Conservation (phyloP, 2,113 vertebrate genomes). For the Dissostichus mawsoni region DNA sequence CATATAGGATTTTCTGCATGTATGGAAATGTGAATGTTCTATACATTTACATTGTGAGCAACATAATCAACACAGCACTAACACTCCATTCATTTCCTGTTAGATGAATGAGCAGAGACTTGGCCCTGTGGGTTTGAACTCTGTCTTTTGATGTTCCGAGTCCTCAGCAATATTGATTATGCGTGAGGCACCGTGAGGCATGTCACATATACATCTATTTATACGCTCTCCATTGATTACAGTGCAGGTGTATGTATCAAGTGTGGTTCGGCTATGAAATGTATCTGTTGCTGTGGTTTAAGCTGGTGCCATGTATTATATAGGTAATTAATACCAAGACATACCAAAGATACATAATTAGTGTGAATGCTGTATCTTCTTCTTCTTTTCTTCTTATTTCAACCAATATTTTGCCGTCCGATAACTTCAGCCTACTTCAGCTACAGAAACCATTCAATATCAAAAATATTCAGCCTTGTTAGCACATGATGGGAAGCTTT, state of each 20-base stretch:
- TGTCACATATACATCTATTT: constrained; percentile 42
- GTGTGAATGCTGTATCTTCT: no score
- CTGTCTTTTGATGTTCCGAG: constrained; percentile 16
- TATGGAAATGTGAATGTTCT: neutral
- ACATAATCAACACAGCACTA: neutral
- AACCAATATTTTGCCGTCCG: no score
- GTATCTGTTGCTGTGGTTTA: constrained; percentile 51
- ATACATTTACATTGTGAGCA: neutral
- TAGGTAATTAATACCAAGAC: constrained; percentile 59
- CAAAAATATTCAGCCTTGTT: no score
- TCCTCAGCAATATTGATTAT: constrained; percentile 44
- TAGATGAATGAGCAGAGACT: neutral
- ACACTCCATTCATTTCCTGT: neutral
- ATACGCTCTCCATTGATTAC: constrained; percentile 55
- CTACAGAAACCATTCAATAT: no score
- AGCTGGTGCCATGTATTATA: constrained; percentile 49
- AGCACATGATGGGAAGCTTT: no score
- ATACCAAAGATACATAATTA: constrained; percentile 24
- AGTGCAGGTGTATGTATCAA: constrained; percentile 55
- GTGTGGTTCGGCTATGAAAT: constrained; percentile 36
- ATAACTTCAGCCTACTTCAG: no score
- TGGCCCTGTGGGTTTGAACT: neutral
- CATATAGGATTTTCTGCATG: neutral
- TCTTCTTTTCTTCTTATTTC: no score
- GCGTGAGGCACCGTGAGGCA: constrained; percentile 35